phyloP scores from a whole-genome alignment of 2,797 vertebrate species.

The Diglossa cyanea region DNA sequence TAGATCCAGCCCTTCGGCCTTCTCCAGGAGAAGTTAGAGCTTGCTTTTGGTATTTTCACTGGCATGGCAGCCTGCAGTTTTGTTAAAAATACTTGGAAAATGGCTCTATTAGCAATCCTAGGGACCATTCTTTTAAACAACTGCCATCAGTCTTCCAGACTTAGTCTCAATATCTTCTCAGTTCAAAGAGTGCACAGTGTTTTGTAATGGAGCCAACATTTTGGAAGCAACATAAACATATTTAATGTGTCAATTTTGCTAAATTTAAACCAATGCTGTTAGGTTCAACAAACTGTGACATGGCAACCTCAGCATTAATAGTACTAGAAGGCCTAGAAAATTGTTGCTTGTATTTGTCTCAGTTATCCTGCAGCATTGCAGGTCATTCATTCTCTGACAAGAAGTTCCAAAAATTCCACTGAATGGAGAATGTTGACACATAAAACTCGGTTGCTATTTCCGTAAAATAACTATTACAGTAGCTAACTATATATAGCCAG shows the following conservation, averaged over 20 bases:
- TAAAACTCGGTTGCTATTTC: constrained; percentile 24
- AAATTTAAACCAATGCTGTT: neutral
- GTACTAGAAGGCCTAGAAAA: neutral
- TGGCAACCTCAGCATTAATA: neutral
- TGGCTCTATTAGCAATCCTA: neutral
- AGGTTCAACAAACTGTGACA: neutral
- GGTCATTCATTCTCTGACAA: constrained; percentile 12
- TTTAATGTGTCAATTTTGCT: neutral
- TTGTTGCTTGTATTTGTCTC: neutral
- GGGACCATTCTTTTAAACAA: neutral
- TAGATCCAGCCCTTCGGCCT: neutral
- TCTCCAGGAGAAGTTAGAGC: neutral
- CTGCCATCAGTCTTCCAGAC: neutral
- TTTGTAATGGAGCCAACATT: neutral
- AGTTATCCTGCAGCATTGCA: neutral
- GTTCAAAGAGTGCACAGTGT: neutral
- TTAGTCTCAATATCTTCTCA: neutral
- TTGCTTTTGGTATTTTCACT: neutral
- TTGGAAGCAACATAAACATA: neutral
- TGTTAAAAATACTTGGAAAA: neutral
- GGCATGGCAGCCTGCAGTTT: neutral
- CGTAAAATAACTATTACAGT: constrained; percentile 21
- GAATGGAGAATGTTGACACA: constrained; percentile 29
- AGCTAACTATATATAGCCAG: constrained; percentile 54
- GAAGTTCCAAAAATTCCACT: constrained; percentile 38